Evolutionary conservation across 2,888 invertebrate species (phyloP).

Genomic region (Nymphalis polychloros): DNA sequence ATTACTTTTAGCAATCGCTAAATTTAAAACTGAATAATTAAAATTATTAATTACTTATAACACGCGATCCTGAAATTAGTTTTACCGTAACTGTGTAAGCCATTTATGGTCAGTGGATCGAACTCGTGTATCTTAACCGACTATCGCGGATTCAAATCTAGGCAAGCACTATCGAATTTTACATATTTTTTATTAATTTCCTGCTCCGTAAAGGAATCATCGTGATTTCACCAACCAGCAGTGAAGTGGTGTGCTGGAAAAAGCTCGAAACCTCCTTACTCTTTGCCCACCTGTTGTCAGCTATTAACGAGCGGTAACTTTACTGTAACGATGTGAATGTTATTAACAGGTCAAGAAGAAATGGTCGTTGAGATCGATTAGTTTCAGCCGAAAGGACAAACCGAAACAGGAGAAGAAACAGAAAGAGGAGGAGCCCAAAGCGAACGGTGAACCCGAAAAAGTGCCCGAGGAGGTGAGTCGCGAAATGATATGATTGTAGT

Average conservation of each 20-base stretch:
- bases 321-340: background rate
- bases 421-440: conserved; percentile 79
- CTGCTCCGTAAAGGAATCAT: too few species aligned
- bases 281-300: too few species aligned
- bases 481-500: too few species aligned
- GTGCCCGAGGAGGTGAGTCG: conserved; percentile 84
- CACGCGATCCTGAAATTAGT: background rate
- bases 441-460: conserved; percentile 83
- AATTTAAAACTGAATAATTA: background rate
- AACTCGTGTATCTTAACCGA: too few species aligned
- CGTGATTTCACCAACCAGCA: too few species aligned
- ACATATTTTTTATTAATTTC: too few species aligned
- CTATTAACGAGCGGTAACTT: background rate
- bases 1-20: background rate
- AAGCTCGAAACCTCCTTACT: too few species aligned
- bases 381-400: conserved; percentile 93
- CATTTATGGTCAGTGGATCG: too few species aligned
- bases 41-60: background rate
- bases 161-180: too few species aligned
- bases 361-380: conserved; percentile 94
- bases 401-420: conserved; percentile 88
- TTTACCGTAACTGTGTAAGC: background rate
- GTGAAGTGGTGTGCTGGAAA: too few species aligned
- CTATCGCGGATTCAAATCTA: too few species aligned
- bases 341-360: conserved; percentile 87